Base-by-base conservation (phyloP, 2,888 invertebrate species). In the Lepidochrysops patricia region DNA sequence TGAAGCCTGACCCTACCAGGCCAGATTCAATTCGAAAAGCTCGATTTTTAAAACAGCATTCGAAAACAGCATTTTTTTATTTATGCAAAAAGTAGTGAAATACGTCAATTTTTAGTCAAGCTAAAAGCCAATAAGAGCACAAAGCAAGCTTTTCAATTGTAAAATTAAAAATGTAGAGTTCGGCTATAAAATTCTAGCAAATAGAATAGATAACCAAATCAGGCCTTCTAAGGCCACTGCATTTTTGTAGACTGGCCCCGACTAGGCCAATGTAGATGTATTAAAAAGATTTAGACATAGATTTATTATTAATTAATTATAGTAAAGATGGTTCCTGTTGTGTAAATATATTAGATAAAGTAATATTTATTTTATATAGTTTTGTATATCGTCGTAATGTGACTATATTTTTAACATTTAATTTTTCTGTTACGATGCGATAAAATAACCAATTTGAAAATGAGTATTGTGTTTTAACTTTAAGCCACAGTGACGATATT, bases 321-420 rank as follows among this genome's bases (percentile, higher is more conserved):
- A 43, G 43, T 27, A 43, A 27, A 57, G 25, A 57, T 57, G 37
- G 37, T 57, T 57, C 54, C 54, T 54, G 54, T 57, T 57, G n/a
- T 57, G 34, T 57, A 57, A 34, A 57, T 57, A 57, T 29, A 57
- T 25, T n/a, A 37, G 23, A 57, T 37, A 57, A 13, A 57, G 13
- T 37, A 26, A 57, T 49, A 58, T 58, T 58, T 57, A 57, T 57
- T 57, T 7, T 57, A 27, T 43, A 57, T 27, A 57, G 12, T 35
- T 50, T 50, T 48, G 25, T 26, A n/a, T 19, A 19, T 43, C 19
- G 25, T 49, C 27, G 15, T 29, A 29, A 15, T 12, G 27, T 2
- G n/a, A 34, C n/a, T 15, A 52, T 52, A 9, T 9, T 13, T 37
- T 12, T 13, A 13, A 23, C 7, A 13, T 6, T 15, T 23, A 9